Evolutionary conservation across 2,888 invertebrate genomes (phyloP).

Genomic region (Hypolimnas misippus): DNA sequence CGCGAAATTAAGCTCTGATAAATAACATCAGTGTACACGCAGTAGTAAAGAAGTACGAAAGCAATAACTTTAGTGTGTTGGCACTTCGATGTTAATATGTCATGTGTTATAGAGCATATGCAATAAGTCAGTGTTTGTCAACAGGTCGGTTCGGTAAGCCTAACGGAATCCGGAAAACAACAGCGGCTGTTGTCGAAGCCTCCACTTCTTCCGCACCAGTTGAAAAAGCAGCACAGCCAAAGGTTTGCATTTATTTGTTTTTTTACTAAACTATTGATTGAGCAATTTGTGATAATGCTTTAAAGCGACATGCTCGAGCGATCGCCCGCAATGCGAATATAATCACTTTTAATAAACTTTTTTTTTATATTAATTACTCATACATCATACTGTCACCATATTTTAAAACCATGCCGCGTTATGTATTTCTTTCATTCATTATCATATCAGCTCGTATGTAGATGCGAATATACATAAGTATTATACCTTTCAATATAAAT

Average conservation of each 20-base stretch:
- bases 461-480: no score
- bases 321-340: conserved; percentile 58
- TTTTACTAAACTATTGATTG: conserved; percentile 31
- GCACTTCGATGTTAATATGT: not conserved
- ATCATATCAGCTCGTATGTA: not conserved
- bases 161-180: conserved; percentile 62
- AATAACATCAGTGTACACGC: no score
- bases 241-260: conserved; percentile 57
- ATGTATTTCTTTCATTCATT: not conserved
- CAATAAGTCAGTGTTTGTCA: conserved; percentile 56
- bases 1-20: not conserved
- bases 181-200: conserved; percentile 64
- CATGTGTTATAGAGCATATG: conserved; percentile 16
- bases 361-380: conserved; percentile 34
- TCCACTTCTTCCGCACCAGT: conserved; percentile 51
- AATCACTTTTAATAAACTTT: conserved; percentile 40
- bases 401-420: not conserved
- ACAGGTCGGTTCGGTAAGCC: conserved; percentile 80
- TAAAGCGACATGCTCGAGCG: conserved; percentile 45
- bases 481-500: no score
- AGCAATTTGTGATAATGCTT: conserved; percentile 41
- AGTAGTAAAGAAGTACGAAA: no score
- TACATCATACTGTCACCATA: conserved; percentile 24
- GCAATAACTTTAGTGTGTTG: conserved; percentile 7
- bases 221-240: conserved; percentile 68